These are phyloP conservation scores for Hybos culiciformis DNA, from an alignment of 2,888 invertebrate species.

Conservation along the genomic window DNA sequence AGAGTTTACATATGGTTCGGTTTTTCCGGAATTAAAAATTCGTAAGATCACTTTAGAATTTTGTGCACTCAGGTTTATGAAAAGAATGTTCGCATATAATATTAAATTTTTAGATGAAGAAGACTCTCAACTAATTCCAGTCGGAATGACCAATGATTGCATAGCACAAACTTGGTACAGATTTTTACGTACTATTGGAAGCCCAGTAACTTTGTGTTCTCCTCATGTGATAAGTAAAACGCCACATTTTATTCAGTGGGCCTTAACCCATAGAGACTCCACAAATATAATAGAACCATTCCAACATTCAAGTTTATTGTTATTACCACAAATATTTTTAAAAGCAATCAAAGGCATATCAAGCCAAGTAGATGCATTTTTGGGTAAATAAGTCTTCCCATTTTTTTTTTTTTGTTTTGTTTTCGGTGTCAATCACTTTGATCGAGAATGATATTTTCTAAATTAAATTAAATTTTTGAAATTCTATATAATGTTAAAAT, in stretches of 20 bases:
- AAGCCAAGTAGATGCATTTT: slow-evolving; percentile 86
- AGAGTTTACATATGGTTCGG: slow-evolving; percentile 76
- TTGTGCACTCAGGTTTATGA: background rate
- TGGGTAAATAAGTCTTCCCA: slow-evolving; percentile 68
- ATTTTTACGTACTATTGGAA: slow-evolving; percentile 84
- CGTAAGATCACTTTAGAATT: slow-evolving; percentile 38
- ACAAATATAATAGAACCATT: slow-evolving; percentile 62
- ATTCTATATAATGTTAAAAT: background rate
- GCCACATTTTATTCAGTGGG: slow-evolving; percentile 59
- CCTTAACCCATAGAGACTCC: slow-evolving; percentile 55
- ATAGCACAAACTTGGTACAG: slow-evolving; percentile 94
- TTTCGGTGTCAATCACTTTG: too few relatives aligned
- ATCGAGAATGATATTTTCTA: too few relatives aligned
- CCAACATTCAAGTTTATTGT: slow-evolving; percentile 75
- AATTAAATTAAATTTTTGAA: too few relatives aligned
- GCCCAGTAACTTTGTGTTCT: slow-evolving; percentile 83
- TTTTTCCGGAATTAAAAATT: slow-evolving; percentile 67
- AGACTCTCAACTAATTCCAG: slow-evolving; percentile 66
- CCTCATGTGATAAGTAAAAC: slow-evolving; percentile 62
- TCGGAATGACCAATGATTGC: slow-evolving; percentile 75
- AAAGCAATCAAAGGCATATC: slow-evolving; percentile 89
- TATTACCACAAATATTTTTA: slow-evolving; percentile 78
- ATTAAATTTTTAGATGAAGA: slow-evolving; percentile 54
- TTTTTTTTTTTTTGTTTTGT: too few relatives aligned
- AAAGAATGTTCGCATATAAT: too few relatives aligned